Evolutionary conservation across 1,140 invertebrate genomes (phyloP), one percentile per base, ranked within the genome.

Genomic region (Trichoplusia ni): DNA sequence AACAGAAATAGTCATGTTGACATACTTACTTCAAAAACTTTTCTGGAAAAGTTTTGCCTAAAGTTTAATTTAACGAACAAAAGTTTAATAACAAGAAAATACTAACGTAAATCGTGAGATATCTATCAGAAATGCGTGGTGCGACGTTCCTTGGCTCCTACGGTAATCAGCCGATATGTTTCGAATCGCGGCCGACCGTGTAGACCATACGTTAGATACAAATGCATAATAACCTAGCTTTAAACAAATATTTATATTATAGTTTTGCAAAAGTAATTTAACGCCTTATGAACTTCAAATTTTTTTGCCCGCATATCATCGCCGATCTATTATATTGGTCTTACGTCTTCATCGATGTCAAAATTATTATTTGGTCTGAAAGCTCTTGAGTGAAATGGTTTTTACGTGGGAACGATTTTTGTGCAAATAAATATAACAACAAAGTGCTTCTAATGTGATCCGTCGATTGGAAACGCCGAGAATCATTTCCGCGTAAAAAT

Each of bases 361-460:
- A 64, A 72, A 77, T 31, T 49, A 65, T 72, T 70, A 83, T 77
- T 81, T 87, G 81, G 86, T 89, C 77, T 89, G 86, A 89, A 90
- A 89, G 86, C 86, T 84, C 79, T 86, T 86, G 88, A 89, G 88
- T 90, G 88, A 90, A 89, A 90, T 90, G 88, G 88, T 90, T 90
- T 90, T 90, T 90, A 90, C 88, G 88, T 90, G 88, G 88, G 88
- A 90, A 90, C 85, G 88, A 90, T 90, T 90, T 90, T 90, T 90
- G 86, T 89, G 88, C 85, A 79, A 78, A 59, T 77, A 86, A 84
- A 77, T 70, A 69, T 79, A 81, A 77, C 65, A 74, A 75, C 63
- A 68, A 77, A 84, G 87, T 89, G 84, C 71, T 84, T 78, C 67
- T 67, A 73, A 74, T 79, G 84, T 86, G 84, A 79, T 75, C 67